Evolutionary conservation across 2,888 invertebrate genomes (phyloP).

Genomic region (Euzetes globulus): DNA sequence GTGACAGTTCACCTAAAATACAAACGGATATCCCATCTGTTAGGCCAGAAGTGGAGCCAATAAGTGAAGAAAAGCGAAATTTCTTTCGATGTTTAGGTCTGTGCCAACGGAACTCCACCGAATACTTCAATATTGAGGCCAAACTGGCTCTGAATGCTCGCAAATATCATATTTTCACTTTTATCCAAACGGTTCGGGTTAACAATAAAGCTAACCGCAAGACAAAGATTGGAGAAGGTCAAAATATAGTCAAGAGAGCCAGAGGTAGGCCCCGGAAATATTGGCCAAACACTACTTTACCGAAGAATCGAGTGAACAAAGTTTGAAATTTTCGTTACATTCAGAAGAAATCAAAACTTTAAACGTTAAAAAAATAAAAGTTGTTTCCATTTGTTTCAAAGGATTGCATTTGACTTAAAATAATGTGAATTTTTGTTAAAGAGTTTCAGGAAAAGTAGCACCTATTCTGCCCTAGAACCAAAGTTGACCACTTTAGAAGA

Average conservation of each 20-base stretch:
- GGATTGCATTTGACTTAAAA: too few species aligned
- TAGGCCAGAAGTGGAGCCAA: not conserved
- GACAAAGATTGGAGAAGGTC: not conserved
- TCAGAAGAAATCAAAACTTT: too few species aligned
- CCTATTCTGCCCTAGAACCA: too few species aligned
- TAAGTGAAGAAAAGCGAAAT: not conserved
- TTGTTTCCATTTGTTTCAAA: too few species aligned
- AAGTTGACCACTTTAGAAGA: too few species aligned
- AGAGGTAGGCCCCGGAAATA: not conserved
- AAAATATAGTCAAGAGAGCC: not conserved
- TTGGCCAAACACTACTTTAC: not conserved
- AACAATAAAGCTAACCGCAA: not conserved
- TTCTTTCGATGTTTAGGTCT: not conserved
- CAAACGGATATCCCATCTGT: not conserved
- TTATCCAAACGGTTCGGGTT: not conserved
- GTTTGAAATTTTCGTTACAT: not conserved
- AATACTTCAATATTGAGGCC: not conserved
- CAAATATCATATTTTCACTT: not conserved
- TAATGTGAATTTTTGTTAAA: too few species aligned
- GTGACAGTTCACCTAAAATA: not conserved
- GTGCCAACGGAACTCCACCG: not conserved
- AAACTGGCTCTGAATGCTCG: not conserved
- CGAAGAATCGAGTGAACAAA: not conserved
- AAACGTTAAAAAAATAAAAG: too few species aligned
- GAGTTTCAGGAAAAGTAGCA: too few species aligned